phyloP scores from a whole-genome alignment of 2,797 vertebrate species.

The Podarcis lilfordi region DNA sequence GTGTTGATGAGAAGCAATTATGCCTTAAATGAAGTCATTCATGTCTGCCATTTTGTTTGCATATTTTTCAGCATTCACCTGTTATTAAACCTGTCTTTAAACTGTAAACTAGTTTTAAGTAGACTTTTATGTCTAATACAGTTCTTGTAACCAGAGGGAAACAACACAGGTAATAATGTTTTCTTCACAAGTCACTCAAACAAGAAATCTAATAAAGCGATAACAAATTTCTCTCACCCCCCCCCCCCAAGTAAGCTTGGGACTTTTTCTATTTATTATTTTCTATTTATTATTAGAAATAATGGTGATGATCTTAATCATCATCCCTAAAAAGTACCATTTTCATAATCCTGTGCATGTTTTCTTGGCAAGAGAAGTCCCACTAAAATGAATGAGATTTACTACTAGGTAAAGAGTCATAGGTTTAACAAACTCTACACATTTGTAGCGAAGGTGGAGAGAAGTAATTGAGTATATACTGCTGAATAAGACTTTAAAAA shows the following conservation, averaged over 20 bases:
- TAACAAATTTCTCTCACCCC: slow-evolving; percentile 9
- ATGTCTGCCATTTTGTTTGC: slow-evolving; percentile 88
- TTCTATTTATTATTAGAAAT: slow-evolving; percentile 78
- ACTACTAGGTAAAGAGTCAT: neutral
- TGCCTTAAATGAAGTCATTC: slow-evolving; percentile 86
- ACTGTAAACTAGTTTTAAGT: slow-evolving; percentile 83
- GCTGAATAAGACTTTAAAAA: slow-evolving; percentile 11
- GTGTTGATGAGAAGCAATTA: slow-evolving; percentile 87
- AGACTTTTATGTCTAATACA: slow-evolving; percentile 80
- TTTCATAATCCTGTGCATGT: neutral
- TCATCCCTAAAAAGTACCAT: slow-evolving; percentile 18
- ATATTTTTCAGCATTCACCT: slow-evolving; percentile 85
- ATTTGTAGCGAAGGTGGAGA: neutral
- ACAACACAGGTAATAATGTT: slow-evolving; percentile 80
- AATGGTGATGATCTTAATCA: slow-evolving; percentile 43
- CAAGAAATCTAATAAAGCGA: slow-evolving; percentile 81
- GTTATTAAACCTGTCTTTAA: slow-evolving; percentile 86
- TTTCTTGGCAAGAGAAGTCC: neutral
- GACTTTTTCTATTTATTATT: too few species aligned
- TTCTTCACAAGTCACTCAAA: slow-evolving; percentile 81
- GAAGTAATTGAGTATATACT: slow-evolving; percentile 14
- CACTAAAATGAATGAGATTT: neutral
- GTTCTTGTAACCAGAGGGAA: slow-evolving; percentile 81
- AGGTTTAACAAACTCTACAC: neutral
- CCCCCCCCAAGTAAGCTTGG: slow-evolving; percentile 54